Percentiles rank a stretch among this genome's conserved stretches.
These are phyloP conservation scores for Synergus gifuensis DNA, from an alignment of 2,888 invertebrate genomes.

Conservation along the genomic window DNA sequence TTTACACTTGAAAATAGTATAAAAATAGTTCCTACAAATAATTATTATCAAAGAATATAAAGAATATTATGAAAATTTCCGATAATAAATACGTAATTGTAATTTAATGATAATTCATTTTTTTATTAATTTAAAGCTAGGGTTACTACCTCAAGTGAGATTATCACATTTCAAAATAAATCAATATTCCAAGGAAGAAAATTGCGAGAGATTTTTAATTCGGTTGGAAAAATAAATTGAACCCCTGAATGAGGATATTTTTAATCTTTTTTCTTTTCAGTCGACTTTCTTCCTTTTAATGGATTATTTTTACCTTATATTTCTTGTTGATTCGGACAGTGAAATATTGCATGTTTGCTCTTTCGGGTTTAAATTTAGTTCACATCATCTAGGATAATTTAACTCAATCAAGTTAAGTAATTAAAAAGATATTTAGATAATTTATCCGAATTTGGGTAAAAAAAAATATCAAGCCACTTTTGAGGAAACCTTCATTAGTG, in stretches of 20 bases:
- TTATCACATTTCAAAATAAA: neutral
- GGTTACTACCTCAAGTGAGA: neutral
- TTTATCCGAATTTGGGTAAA: neutral
- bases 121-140: neutral
- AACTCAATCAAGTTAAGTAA: neutral
- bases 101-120: neutral
- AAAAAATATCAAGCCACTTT: neutral
- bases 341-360: neutral
- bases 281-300: neutral
- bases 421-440: neutral
- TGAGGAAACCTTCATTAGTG: neutral
- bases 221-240: neutral
- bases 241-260: neutral
- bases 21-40: neutral
- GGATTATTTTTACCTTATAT: neutral
- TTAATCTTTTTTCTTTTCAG: neutral
- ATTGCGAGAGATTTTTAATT: neutral
- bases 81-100: neutral
- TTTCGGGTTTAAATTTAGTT: neutral
- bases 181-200: neutral
- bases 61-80: neutral
- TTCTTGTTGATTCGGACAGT: neutral
- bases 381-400: neutral
- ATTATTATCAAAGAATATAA: neutral
- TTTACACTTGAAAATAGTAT: neutral